These are phyloP conservation scores for Anarsia innoxiella DNA, from an alignment of 2,888 invertebrate genomes.

Conservation along the genomic window DNA sequence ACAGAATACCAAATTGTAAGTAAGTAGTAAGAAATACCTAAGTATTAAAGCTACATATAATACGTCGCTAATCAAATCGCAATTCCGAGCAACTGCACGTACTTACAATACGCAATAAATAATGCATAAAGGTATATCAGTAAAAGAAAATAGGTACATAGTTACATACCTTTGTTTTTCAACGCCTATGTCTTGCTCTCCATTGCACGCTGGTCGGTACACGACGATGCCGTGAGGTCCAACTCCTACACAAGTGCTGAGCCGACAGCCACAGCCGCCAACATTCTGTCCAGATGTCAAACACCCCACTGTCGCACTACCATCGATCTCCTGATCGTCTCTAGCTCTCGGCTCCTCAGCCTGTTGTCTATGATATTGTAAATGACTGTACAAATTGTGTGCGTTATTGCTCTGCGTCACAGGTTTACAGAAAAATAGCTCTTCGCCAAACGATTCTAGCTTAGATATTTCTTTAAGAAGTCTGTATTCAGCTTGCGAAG, in stretches of 20 bases:
- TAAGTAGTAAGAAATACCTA: no score
- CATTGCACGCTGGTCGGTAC: slow-evolving; percentile 69
- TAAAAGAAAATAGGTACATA: no score
- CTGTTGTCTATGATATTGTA: slow-evolving; percentile 76
- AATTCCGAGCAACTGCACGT: no score
- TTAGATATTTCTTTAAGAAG: slow-evolving; percentile 86
- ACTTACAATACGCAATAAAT: no score
- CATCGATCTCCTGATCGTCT: slow-evolving; percentile 63
- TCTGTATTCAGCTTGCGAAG: slow-evolving; percentile 89
- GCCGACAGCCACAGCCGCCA: slow-evolving; percentile 62
- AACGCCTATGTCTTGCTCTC: slow-evolving; percentile 76
- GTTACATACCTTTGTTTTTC: slow-evolving; percentile 77
- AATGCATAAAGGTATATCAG: no score
- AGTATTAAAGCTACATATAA: no score
- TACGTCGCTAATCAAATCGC: no score
- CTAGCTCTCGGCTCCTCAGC: slow-evolving; percentile 56
- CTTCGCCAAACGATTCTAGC: slow-evolving; percentile 88
- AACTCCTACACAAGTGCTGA: slow-evolving; percentile 80
- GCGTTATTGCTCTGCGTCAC: slow-evolving; percentile 76
- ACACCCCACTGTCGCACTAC: slow-evolving; percentile 63
- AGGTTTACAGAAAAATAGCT: slow-evolving; percentile 84
- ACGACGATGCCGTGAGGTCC: slow-evolving; percentile 89
- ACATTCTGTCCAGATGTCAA: slow-evolving; percentile 57
- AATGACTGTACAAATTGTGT: slow-evolving; percentile 84
- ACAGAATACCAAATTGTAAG: no score